Evolutionary conservation across 2,888 invertebrate species (phyloP).

Genomic region (Pollenia angustigena): DNA sequence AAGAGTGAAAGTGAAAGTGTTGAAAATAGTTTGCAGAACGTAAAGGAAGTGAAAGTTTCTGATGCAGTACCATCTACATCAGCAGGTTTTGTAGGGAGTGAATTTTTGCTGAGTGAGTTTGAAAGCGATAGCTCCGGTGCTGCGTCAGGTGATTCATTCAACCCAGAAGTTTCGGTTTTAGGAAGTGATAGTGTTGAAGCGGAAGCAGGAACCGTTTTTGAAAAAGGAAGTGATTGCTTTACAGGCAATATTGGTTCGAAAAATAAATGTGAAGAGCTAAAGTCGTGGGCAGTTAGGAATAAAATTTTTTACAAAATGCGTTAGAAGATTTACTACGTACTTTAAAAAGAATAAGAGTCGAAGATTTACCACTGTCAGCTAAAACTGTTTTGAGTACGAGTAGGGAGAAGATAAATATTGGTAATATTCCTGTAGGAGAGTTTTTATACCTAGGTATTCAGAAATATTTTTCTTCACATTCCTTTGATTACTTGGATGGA

Average conservation of each 20-base stretch:
- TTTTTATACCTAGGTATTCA: conserved; percentile 63
- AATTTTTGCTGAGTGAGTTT: no score
- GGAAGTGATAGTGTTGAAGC: conserved; percentile 2
- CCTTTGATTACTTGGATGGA: conserved; percentile 41
- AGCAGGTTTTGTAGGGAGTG: not conserved
- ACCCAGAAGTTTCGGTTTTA: not conserved
- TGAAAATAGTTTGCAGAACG: no score
- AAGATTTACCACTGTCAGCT: conserved; percentile 49
- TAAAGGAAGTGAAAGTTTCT: not conserved
- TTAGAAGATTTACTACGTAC: conserved; percentile 44
- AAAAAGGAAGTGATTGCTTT: not conserved
- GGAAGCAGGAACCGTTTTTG: not conserved
- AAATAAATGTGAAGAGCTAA: conserved; percentile 18
- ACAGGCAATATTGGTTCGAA: not conserved
- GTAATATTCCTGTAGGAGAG: conserved; percentile 51
- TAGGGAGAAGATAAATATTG: conserved; percentile 51
- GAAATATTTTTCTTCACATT: conserved; percentile 35
- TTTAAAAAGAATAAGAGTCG: conserved; percentile 42
- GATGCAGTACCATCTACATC: not conserved
- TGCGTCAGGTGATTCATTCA: not conserved
- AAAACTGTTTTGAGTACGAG: conserved; percentile 54
- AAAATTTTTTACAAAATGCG: conserved; percentile 43
- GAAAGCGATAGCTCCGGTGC: no score
- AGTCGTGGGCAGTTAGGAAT: conserved; percentile 55
- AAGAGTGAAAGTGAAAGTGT: not conserved